Percentiles rank a stretch among this genome's conserved stretches.
phyloP scores from a whole-genome alignment of 2,113 vertebrate species.

The Anser brachyrhynchus region DNA sequence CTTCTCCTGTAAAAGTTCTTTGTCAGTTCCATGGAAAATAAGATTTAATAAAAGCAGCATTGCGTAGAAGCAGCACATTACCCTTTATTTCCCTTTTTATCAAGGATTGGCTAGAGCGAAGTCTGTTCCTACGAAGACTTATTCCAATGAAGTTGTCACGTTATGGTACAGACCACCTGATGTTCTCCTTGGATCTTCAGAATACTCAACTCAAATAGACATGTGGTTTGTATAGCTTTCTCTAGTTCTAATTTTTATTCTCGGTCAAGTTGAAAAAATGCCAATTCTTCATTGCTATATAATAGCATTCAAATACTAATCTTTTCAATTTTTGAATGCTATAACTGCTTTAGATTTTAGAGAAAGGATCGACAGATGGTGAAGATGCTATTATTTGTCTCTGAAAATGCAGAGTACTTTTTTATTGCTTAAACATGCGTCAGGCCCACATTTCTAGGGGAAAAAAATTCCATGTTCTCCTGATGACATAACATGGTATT shows the following conservation, averaged over 20 bases:
- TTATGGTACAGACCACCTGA: slow-evolving; percentile 97
- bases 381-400: neutral
- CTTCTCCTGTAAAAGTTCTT: neutral
- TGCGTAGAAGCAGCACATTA: neutral
- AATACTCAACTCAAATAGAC: slow-evolving; percentile 97
- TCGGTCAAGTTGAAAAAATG: neutral
- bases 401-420: neutral
- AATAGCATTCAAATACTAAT: neutral
- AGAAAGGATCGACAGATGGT: neutral
- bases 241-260: neutral
- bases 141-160: slow-evolving; percentile 97
- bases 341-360: neutral
- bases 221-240: slow-evolving; percentile 88
- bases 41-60: neutral
- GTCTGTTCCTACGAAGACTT: slow-evolving; percentile 96
- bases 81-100: slow-evolving; percentile 20
- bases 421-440: neutral
- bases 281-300: neutral
- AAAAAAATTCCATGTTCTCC: neutral
- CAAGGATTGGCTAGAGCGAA: slow-evolving; percentile 94
- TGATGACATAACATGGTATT: neutral
- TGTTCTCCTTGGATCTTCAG: slow-evolving; percentile 94
- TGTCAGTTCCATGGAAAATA: neutral
- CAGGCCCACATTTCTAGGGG: neutral
- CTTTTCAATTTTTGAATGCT: neutral